Conservation (phyloP, 2,888 invertebrate species). For the Latrodectus hesperus region DNA sequence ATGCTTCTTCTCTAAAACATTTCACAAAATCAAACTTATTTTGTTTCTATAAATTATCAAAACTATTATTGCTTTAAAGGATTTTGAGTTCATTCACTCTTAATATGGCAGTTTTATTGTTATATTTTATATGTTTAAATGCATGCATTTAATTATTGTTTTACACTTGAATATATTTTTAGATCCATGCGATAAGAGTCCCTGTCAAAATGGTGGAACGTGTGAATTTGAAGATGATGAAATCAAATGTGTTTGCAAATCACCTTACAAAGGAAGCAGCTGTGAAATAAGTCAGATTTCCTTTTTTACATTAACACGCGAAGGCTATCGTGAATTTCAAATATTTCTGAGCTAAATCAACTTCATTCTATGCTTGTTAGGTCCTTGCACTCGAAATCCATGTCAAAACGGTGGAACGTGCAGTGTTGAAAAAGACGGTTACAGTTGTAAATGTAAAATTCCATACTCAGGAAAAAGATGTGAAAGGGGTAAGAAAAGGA, state of each 20-base stretch:
- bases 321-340: no score
- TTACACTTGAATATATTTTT: background rate
- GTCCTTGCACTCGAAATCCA: conserved; percentile 19
- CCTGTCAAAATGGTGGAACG: conserved; percentile 27
- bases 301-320: no score
- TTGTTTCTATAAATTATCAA: no score
- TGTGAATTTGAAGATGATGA: background rate
- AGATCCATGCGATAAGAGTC: conserved; percentile 8
- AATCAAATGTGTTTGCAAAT: conserved; percentile 10
- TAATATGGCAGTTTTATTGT: no score
- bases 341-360: no score
- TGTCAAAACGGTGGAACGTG: conserved; percentile 49
- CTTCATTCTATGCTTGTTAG: background rate
- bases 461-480: conserved; percentile 23
- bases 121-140: no score
- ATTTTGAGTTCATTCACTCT: no score
- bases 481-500: conserved; percentile 6
- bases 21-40: no score
- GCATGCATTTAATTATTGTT: no score
- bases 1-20: no score
- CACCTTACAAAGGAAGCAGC: background rate
- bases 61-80: no score
- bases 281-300: conserved; percentile 4
- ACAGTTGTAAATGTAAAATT: conserved; percentile 6
- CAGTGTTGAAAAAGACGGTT: background rate